Evolutionary conservation across 2,888 invertebrate species (phyloP), one percentile per base, ranked within the genome.

Genomic region (Microplitis manilae): DNA sequence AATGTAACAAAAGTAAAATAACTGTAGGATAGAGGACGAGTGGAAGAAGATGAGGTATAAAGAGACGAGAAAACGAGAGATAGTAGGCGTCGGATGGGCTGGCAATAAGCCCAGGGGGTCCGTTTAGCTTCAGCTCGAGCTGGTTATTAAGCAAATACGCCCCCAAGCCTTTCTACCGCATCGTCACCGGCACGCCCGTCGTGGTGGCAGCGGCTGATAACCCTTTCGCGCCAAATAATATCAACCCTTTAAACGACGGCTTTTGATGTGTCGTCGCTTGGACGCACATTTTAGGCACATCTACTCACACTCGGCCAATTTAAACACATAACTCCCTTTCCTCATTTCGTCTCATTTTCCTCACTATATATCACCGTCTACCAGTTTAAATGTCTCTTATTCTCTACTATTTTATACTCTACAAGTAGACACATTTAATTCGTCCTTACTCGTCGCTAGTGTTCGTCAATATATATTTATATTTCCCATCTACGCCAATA

Each of bases 221-320:
- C 88, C 88, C 88, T 87, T 88, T 87, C 81, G 84, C 81, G 85
- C 81, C 85, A 84, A 87, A 88, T 88, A 88, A 88, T 87, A 85
- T 85, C 84, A 85, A 82, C 83, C 87, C 86, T 87, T 87, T 85
- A 87, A 87, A 86, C 85, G 86, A 83, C 77, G 79, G 84, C 88
- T 85, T 88, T 88, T 88, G 88, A 88, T 88, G 86, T 88, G 86
- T 86, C 87, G 83, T 83, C 87, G 87, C 87, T 85, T 84, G 86
- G 84, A 78, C 85, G 86, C 84, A 83, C 86, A 87, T 87, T 86
- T 85, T 80, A 84, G 83, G 85, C 81, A 82, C 84, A 81, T 81
- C 81, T 82, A 69, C 75, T 68, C 64, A 50, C 64, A 77, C 68
- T 80, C 79, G 81, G 79, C 80, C 80, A 81, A 87, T 87, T 88